phyloP scores from a whole-genome alignment of 2,113 vertebrate species.

The Natator depressus region DNA sequence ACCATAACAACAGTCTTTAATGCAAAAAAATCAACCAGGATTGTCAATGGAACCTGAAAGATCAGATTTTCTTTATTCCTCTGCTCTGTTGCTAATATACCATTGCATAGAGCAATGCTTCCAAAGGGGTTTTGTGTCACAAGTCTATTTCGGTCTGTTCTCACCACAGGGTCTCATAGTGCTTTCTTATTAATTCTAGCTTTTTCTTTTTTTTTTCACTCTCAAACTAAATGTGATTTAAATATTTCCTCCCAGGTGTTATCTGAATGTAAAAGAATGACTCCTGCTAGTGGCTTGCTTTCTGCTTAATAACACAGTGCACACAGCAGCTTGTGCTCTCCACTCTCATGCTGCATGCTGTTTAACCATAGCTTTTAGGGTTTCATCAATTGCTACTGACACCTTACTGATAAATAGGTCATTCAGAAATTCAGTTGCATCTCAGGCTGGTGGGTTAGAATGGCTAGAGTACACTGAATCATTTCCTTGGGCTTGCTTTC shows the following conservation, averaged over 20 bases:
- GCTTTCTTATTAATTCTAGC: conserved; percentile 50
- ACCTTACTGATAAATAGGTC: conserved; percentile 67
- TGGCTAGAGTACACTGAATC: conserved; percentile 42
- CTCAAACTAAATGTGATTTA: conserved; percentile 69
- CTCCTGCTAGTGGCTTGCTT: conserved; percentile 54
- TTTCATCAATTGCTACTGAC: conserved; percentile 66
- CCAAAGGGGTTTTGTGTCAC: conserved; percentile 47
- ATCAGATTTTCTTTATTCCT: conserved; percentile 46
- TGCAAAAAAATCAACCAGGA: conserved; percentile 43
- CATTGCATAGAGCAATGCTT: conserved; percentile 4
- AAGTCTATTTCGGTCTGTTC: conserved; percentile 64
- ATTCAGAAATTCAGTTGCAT: conserved; percentile 55
- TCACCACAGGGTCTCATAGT: conserved; percentile 10
- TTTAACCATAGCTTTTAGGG: conserved; percentile 68
- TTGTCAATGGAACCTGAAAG: conserved; percentile 44
- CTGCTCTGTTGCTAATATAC: conserved; percentile 42
- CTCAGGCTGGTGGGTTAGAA: conserved; percentile 51
- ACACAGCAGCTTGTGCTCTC: conserved; percentile 58
- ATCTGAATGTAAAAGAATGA: conserved; percentile 63
- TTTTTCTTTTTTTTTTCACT: conserved; percentile 29
- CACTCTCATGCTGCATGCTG: conserved; percentile 53
- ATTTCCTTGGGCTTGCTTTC: conserved; percentile 50
- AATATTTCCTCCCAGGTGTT: conserved; percentile 69
- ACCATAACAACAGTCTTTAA: conserved; percentile 44
- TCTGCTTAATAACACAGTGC: conserved; percentile 64